Conservation (phyloP, 2,797 vertebrate genomes). For the Onychomys arenicola region DNA sequence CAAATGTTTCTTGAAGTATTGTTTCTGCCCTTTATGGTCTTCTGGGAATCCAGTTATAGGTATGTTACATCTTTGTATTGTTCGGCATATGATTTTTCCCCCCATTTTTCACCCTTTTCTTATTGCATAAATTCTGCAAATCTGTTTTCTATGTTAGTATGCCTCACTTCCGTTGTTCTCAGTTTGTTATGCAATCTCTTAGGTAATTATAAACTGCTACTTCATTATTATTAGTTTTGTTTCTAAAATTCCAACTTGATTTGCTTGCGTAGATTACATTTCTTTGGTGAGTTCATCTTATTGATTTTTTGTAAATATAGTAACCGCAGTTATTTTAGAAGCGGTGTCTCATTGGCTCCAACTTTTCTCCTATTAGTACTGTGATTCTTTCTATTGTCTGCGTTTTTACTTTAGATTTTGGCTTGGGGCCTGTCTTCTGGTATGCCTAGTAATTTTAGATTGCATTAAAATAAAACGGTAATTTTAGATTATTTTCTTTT, state of each 20-base stretch:
- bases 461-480: neutral
- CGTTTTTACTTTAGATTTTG: constrained; percentile 56
- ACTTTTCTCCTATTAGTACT: constrained; percentile 35
- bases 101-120: neutral
- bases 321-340: constrained; percentile 29
- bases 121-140: neutral
- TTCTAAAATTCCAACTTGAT: constrained; percentile 31
- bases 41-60: neutral
- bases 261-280: neutral
- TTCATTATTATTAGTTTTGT: neutral
- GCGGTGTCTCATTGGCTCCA: constrained; percentile 12
- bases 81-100: neutral
- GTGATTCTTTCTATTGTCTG: constrained; percentile 20
- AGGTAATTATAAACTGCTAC: constrained; percentile 12
- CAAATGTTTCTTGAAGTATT: constrained; percentile 6
- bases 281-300: constrained; percentile 2
- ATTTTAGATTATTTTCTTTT: constrained; percentile 46
- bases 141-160: neutral
- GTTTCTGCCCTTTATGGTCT: neutral
- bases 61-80: neutral
- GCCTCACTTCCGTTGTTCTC: neutral
- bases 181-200: neutral
- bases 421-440: constrained; percentile 16
- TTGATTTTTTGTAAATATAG: neutral
- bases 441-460: constrained; percentile 44